Evolutionary conservation across 2,797 vertebrate species (phyloP), one percentile per base, ranked within the genome.

Genomic region (Pitangus sulphuratus): DNA sequence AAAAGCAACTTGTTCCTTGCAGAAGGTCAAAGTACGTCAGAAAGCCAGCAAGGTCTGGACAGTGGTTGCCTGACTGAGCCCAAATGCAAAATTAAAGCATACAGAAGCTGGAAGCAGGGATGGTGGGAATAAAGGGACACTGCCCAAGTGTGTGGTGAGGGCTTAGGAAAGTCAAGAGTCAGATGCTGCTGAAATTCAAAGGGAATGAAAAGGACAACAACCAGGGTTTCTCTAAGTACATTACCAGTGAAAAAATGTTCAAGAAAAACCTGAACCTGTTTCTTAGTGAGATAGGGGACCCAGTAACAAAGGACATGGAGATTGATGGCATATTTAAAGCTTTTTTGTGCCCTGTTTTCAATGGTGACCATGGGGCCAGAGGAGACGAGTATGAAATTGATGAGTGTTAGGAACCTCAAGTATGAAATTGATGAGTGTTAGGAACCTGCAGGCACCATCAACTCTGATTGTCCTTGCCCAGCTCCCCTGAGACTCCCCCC

Each of bases 401-500:
- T 45, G 3, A 64, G 15, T 25, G 6, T 56, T 44, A 56, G 42
- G 24, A 77, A 22, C 5, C 30, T 45, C 25, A 2, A 1, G 1
- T 2, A 20, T 7, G 24, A 61, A 40, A 65, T 15, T 18, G 2
- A 9, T 45, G 3, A 64, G 15, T 25, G 6, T 53, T 44, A 56
- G 42, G 24, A 77, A 22, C 5, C 30, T 45, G 15, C 18, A 57
- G 58, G 14, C 12, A 39, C 9, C 14, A 48, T 4, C 42, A 72
- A 11, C 5, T 14, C 9, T 15, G 9, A 31, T 1, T 45, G 24
- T 14, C 5, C 24, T 56, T 76, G 22, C 7, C 8, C 18, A 68
- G 3, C 1, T 2, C 3, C 10, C 4, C 13, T 12, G 30, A 42
- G 19, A 22, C 9, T 77, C 6, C 2, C 6, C 4, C 1, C 0